Percentiles rank a stretch among this genome's conserved stretches.
Conservation (phyloP, 2,888 invertebrate species). For the Harpagoxenus sublaevis region DNA sequence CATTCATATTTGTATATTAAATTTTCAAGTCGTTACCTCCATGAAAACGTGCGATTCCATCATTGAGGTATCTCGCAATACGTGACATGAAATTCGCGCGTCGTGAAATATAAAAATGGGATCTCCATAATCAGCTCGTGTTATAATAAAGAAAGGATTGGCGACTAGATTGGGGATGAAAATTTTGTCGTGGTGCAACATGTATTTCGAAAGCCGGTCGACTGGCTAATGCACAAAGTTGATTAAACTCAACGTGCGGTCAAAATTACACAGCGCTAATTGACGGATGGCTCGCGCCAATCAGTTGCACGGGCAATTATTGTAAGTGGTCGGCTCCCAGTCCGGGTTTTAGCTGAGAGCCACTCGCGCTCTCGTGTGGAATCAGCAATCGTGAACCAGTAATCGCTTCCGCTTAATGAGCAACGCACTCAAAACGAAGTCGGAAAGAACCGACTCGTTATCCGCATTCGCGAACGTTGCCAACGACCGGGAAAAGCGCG, state of each 20-base stretch:
- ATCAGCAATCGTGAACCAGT: slow-evolving; percentile 56
- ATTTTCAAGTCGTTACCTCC: background rate
- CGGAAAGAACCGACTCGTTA: slow-evolving; percentile 55
- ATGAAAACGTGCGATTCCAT: background rate
- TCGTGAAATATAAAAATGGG: slow-evolving; percentile 6
- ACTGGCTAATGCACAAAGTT: slow-evolving; percentile 69
- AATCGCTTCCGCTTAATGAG: slow-evolving; percentile 64
- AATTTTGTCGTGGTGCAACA: slow-evolving; percentile 64
- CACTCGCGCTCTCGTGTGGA: slow-evolving; percentile 56
- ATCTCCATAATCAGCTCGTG: slow-evolving; percentile 24
- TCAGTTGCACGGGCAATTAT: slow-evolving; percentile 76
- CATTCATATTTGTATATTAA: background rate
- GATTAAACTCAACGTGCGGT: slow-evolving; percentile 73
- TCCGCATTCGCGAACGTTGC: slow-evolving; percentile 2
- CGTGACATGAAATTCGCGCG: slow-evolving; percentile 14
- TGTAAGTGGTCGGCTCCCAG: slow-evolving; percentile 68
- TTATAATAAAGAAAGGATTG: slow-evolving; percentile 41
- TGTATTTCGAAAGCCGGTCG: slow-evolving; percentile 59
- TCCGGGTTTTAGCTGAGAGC: slow-evolving; percentile 56
- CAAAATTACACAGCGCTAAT: slow-evolving; percentile 75
- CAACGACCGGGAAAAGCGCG: background rate
- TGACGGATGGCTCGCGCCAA: slow-evolving; percentile 73
- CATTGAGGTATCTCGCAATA: background rate
- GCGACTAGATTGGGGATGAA: slow-evolving; percentile 46
- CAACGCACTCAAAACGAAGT: slow-evolving; percentile 50